Evolutionary conservation across 2,888 invertebrate species (phyloP), one percentile per base, ranked within the genome.

Genomic region (Mimas tiliae): DNA sequence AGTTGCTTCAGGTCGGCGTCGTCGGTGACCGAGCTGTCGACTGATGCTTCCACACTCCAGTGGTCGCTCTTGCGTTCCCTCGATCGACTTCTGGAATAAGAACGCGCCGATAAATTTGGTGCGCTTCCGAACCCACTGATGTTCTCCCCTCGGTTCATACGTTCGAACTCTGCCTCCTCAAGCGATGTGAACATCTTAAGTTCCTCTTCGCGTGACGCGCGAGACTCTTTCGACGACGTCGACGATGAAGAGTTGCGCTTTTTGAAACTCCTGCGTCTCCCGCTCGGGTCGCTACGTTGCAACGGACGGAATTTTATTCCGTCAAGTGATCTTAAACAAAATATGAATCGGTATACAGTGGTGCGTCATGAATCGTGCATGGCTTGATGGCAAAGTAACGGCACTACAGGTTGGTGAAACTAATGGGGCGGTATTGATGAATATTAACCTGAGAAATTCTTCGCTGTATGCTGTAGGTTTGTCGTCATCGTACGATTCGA

Each of bases 251-350:
- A 95, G 69, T 94, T 91, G 48, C 95, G 94, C 75, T 94, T 95
- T 82, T 94, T 95, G 81, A 94, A 95, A 77, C 94, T 95, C 68
- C 94, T 90, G 69, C 95, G 89, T 51, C 95, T 87, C 70, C 95
- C 94, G 72, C 95, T 95, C 72, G 95, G 95, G 87, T 95, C 95
- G 82, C 93, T 95, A 71, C 95, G 94, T 82, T 94, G 91, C 76
- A 95, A 82, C 66, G 95, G 95, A 71, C 94, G 94, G 79, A 86
- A 94, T 85, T 95, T 95, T 78, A 96, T 94, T 75, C 96, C 96
- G 85, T 96, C 96, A 81, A 96, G 92, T 76, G 95, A 95, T 86
- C 94, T 94, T 93, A 90, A 94, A 94, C 91, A 91, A 94, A 92
- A 90, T 74, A 86, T 90, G 89, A 91, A 83, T 87, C 81, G 88